phyloP scores from a whole-genome alignment of 2,888 invertebrate genomes.

The Unio delphinus region DNA sequence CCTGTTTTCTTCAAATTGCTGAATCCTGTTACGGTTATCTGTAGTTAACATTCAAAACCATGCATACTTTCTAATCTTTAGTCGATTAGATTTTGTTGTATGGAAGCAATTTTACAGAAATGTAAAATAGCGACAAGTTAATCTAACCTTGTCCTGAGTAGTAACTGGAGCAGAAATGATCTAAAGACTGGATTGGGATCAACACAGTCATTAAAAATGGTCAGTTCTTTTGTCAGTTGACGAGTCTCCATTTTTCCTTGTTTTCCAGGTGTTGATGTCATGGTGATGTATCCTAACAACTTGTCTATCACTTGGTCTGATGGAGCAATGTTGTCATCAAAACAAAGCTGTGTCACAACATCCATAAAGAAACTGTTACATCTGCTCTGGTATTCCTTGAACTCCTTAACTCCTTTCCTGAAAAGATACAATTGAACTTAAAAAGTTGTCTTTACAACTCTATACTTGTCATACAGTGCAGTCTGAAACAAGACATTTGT shows the following conservation, averaged over 20 bases:
- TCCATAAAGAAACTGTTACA: constrained; percentile 57
- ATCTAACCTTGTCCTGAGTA: constrained; percentile 52
- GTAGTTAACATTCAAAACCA: too few relatives aligned
- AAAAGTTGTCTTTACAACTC: background rate
- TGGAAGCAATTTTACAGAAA: too few relatives aligned
- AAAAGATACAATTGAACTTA: background rate
- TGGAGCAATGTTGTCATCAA: constrained; percentile 39
- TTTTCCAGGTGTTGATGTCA: constrained; percentile 3
- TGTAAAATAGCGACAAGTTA: background rate
- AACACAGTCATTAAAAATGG: constrained; percentile 52
- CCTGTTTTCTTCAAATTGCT: too few relatives aligned
- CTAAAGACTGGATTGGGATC: constrained; percentile 63
- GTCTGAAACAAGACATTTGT: too few relatives aligned
- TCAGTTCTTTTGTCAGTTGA: constrained; percentile 44
- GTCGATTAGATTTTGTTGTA: too few relatives aligned
- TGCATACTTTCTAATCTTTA: too few relatives aligned
- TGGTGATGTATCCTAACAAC: constrained; percentile 43
- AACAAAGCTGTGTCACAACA: constrained; percentile 54
- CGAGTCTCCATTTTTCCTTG: constrained; percentile 12
- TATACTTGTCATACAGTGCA: background rate
- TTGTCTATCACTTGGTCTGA: constrained; percentile 42
- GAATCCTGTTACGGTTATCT: too few relatives aligned
- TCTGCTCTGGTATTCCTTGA: constrained; percentile 41
- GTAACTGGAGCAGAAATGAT: constrained; percentile 58
- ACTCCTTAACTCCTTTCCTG: constrained; percentile 27